Conservation (phyloP, 2,797 vertebrate genomes). For the Macroramphosus scolopax region DNA sequence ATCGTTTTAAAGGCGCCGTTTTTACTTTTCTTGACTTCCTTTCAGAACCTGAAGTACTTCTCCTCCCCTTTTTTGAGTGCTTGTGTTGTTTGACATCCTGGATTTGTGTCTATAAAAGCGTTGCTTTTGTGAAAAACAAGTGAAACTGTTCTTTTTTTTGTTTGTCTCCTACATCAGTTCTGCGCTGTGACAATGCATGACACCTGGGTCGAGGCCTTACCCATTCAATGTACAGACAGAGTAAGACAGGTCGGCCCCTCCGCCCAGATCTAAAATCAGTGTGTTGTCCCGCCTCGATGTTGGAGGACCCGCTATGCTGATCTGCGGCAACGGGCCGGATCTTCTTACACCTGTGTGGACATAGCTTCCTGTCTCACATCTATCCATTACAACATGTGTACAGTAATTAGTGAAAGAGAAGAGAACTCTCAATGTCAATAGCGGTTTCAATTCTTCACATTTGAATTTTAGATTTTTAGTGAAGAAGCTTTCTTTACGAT, state of each 20-base stretch:
- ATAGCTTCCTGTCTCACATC: conserved; percentile 59
- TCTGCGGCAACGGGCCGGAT: conserved; percentile 39
- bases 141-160: conserved; percentile 36
- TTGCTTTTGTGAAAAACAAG: conserved; percentile 49
- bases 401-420: conserved; percentile 60
- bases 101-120: conserved; percentile 56
- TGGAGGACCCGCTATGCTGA: conserved; percentile 23
- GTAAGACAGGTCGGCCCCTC: conserved; percentile 41
- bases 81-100: conserved; percentile 60
- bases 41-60: conserved; percentile 30
- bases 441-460: conserved; percentile 64
- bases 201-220: conserved; percentile 80
- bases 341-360: conserved; percentile 52
- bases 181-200: conserved; percentile 82
- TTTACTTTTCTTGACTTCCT: conserved; percentile 41
- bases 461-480: conserved; percentile 70
- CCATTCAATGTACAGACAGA: conserved; percentile 59
- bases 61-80: conserved; percentile 36
- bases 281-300: conserved; percentile 32
- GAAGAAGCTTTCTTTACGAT: conserved; percentile 43
- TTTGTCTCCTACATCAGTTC: conserved; percentile 62
- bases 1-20: conserved; percentile 58
- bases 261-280: conserved; percentile 52
- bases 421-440: conserved; percentile 63
- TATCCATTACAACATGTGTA: conserved; percentile 55